Evolutionary conservation across 2,113 vertebrate species (phyloP).

Genomic region (Menura novaehollandiae): DNA sequence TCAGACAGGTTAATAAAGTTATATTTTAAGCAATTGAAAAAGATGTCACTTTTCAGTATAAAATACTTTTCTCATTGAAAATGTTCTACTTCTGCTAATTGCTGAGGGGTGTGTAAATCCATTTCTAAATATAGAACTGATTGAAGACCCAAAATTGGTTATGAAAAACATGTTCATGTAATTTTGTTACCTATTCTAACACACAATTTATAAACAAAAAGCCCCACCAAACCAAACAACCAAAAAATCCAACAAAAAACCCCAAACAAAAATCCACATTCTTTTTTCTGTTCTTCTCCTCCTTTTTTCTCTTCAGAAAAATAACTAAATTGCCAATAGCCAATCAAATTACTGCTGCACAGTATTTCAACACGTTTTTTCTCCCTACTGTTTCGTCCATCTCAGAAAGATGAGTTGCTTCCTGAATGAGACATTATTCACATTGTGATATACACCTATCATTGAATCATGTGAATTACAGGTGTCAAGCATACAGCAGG

Average conservation of each 20-base stretch:
- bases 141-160: neutral
- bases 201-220: neutral
- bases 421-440: neutral
- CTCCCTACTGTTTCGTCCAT: neutral
- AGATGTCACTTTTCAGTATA: neutral
- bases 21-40: neutral
- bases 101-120: neutral
- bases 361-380: neutral
- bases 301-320: neutral
- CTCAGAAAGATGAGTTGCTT: neutral
- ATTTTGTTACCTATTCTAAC: neutral
- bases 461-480: neutral
- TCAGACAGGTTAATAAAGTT: neutral
- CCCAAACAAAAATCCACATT: neutral
- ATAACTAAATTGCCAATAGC: neutral
- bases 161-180: neutral
- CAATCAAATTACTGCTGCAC: neutral
- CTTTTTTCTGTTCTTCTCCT: neutral
- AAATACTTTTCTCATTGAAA: neutral
- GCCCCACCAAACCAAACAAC: neutral
- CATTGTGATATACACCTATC: neutral
- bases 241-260: neutral
- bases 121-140: neutral
- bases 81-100: neutral
- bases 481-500: neutral